Evolutionary conservation across 2,797 vertebrate species (phyloP), one percentile per base, ranked within the genome.

Genomic region (Lutjanus argentimaculatus): DNA sequence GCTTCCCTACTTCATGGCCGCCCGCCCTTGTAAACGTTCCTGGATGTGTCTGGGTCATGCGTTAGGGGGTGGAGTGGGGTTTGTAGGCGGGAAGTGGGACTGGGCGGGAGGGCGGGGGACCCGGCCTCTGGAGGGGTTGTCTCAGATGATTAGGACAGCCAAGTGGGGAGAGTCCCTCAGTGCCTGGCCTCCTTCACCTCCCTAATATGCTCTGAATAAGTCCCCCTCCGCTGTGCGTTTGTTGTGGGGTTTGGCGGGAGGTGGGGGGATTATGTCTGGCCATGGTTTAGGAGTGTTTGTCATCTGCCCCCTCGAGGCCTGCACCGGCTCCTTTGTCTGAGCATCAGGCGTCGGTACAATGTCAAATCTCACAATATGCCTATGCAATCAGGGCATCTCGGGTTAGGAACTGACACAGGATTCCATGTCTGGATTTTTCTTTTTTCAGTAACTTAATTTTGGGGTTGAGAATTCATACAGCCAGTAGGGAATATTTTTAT

Each of bases 191-290:
- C 93, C 75, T 92, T 95, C 94, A 95, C 93, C 95, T 94, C 89
- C 90, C 92, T 95, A 95, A 96, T 95, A 91, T 92, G 88, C 84
- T 89, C 92, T 95, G 93, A 96, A 95, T 91, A 92, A 90, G 86
- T 92, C 89, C 86, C 91, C 91, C 92, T 94, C 92, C 73, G 77
- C 91, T 84, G 85, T 82, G 88, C 80, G 25, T 90, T 91, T 92
- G 90, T 90, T 89, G 86, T 86, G 67, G 82, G 85, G 71, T 88
- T 89, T 72, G 83, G 84, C 17, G 76, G 89, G 89, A 84, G 85
- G 74, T 73, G 79, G 22, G 21, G 55, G 86, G 91, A 90, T 93
- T 91, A 91, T 93, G 93, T 94, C 92, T 94, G 90, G 91, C 92
- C 72, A 75, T 84, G 91, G 90, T 92, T 92, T 91, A 90, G 92